Evolutionary conservation across 2,797 vertebrate genomes (phyloP).

Genomic region (Tapera naevia): DNA sequence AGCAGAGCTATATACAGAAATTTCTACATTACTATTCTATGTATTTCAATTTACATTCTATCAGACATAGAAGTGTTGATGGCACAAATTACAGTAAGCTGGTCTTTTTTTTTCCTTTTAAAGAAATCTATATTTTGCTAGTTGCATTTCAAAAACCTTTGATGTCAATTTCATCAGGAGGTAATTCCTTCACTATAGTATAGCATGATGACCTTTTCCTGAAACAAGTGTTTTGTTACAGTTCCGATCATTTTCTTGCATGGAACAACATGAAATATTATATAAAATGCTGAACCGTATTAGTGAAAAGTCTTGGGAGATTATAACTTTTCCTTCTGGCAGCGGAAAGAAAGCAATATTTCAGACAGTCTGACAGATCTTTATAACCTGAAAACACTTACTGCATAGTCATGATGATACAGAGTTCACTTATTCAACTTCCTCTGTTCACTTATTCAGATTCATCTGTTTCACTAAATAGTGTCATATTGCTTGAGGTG

Average conservation of each 20-base stretch:
- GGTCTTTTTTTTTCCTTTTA: background rate
- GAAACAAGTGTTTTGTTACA: background rate
- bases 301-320: background rate
- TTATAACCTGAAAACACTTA: background rate
- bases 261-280: background rate
- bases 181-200: background rate
- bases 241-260: background rate
- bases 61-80: background rate
- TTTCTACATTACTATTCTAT: background rate
- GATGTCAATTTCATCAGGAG: background rate
- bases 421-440: background rate
- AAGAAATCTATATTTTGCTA: background rate
- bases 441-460: background rate
- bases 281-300: background rate
- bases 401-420: background rate
- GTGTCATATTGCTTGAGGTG: background rate
- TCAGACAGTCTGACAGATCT: background rate
- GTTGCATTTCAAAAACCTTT: background rate
- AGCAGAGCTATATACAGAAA: background rate
- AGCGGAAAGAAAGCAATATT: background rate
- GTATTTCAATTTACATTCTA: background rate
- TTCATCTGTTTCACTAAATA: background rate
- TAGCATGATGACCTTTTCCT: background rate
- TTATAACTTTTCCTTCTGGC: background rate
- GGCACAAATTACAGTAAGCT: background rate